Percentiles rank a stretch among this genome's conserved stretches.
Evolutionary conservation across 2,797 vertebrate genomes (phyloP).

Genomic region (Cynopterus sphinx): DNA sequence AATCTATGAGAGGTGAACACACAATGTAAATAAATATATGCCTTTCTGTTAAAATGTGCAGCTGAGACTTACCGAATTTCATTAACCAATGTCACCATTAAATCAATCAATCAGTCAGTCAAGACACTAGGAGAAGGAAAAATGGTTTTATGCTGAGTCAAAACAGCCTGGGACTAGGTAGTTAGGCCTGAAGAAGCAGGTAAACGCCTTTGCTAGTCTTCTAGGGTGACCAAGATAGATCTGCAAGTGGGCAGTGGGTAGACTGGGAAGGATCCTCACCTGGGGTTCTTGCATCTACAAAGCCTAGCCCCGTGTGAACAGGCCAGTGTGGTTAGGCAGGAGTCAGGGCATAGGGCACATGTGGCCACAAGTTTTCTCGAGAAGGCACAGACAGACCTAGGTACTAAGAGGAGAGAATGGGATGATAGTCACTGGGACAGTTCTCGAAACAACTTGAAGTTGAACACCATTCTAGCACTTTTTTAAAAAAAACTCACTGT

Average conservation of each 20-base stretch:
- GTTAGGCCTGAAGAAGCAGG: neutral
- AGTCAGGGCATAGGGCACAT: neutral
- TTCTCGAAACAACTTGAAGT: neutral
- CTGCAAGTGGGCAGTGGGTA: neutral
- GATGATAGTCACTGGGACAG: neutral
- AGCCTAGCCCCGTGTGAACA: neutral
- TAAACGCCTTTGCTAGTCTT: neutral
- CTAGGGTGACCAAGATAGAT: neutral
- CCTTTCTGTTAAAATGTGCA: too few species aligned
- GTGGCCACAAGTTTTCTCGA: neutral
- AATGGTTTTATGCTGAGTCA: conserved; percentile 6
- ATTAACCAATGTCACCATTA: too few species aligned
- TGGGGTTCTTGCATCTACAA: neutral
- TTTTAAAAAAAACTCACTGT: neutral
- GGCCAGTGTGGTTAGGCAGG: neutral
- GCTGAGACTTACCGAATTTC: too few species aligned
- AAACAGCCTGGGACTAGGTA: neutral
- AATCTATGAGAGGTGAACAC: too few species aligned
- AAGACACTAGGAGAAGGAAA: neutral
- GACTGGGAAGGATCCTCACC: neutral
- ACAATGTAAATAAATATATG: too few species aligned
- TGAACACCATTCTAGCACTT: neutral
- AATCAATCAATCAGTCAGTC: too few species aligned
- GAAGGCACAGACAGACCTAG: neutral
- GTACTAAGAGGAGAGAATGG: neutral